Conservation (phyloP, 2,888 invertebrate genomes). For the Clitarchus hookeri region DNA sequence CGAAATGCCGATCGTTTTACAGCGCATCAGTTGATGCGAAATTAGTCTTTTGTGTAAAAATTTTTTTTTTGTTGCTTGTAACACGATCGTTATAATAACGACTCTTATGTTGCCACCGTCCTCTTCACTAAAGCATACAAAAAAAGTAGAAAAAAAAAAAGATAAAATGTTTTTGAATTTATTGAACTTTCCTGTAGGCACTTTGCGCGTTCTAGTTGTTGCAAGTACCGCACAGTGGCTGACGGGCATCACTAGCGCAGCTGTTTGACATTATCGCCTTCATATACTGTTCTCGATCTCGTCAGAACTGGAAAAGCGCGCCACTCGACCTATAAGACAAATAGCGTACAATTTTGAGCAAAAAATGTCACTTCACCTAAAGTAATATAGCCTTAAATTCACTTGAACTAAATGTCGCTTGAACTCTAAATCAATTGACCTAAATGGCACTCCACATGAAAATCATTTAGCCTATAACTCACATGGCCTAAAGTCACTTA, state of each 20-base stretch:
- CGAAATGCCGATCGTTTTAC: conserved; percentile 22
- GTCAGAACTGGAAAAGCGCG: too few species aligned
- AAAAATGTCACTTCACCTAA: too few species aligned
- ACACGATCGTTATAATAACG: not conserved
- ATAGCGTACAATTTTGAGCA: too few species aligned
- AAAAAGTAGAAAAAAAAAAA: not conserved
- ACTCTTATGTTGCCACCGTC: not conserved
- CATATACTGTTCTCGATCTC: not conserved
- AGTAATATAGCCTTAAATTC: too few species aligned
- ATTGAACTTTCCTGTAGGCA: not conserved
- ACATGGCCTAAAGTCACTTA: too few species aligned
- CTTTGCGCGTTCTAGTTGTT: not conserved
- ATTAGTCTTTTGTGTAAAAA: not conserved
- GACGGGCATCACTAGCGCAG: not conserved
- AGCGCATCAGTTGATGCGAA: conserved; percentile 14
- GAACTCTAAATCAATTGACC: too few species aligned
- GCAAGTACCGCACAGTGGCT: too few species aligned
- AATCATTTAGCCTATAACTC: too few species aligned
- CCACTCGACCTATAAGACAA: too few species aligned
- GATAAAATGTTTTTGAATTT: not conserved
- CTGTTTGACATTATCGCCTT: not conserved
- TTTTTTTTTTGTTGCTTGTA: not conserved
- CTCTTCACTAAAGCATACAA: not conserved
- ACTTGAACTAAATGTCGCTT: too few species aligned
- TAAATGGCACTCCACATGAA: too few species aligned